Percentiles rank a stretch among this genome's conserved stretches.
These are phyloP conservation scores for Epistrophe grossulariae DNA, from an alignment of 2,888 invertebrate species.

Conservation along the genomic window DNA sequence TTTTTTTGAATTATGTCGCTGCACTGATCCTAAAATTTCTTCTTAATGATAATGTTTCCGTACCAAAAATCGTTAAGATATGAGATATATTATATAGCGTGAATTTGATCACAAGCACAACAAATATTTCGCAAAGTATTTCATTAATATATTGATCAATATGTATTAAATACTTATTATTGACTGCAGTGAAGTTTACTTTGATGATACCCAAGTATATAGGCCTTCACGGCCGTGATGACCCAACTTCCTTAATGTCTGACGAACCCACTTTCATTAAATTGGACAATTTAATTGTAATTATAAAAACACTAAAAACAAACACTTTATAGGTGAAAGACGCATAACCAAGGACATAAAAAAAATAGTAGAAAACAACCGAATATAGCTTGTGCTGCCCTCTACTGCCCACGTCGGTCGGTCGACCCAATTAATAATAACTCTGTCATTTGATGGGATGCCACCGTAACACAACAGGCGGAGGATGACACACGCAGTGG, in stretches of 20 bases:
- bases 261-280: conserved; percentile 25
- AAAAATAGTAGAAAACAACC: conserved; percentile 30
- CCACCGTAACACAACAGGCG: conserved; percentile 56
- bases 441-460: conserved; percentile 71
- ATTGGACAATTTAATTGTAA: conserved; percentile 59
- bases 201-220: too few relatives aligned
- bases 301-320: conserved; percentile 64
- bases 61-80: too few relatives aligned
- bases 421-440: conserved; percentile 69
- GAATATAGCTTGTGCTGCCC: conserved; percentile 26
- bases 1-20: too few relatives aligned
- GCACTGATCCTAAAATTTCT: too few relatives aligned
- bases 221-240: conserved; percentile 4
- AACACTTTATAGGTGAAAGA: conserved; percentile 72
- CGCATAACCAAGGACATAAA: conserved; percentile 66
- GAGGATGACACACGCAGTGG: conserved; percentile 69
- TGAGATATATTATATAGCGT: too few relatives aligned
- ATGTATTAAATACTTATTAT: too few relatives aligned
- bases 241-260: conserved; percentile 17
- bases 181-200: too few relatives aligned
- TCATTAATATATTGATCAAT: conserved; percentile 32
- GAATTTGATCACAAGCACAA: too few relatives aligned
- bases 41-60: too few relatives aligned
- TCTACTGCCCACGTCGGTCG: background rate
- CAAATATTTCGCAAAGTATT: conserved; percentile 42